Base-by-base conservation (phyloP, 2,888 invertebrate species). In the Ceraclea dissimilis region DNA sequence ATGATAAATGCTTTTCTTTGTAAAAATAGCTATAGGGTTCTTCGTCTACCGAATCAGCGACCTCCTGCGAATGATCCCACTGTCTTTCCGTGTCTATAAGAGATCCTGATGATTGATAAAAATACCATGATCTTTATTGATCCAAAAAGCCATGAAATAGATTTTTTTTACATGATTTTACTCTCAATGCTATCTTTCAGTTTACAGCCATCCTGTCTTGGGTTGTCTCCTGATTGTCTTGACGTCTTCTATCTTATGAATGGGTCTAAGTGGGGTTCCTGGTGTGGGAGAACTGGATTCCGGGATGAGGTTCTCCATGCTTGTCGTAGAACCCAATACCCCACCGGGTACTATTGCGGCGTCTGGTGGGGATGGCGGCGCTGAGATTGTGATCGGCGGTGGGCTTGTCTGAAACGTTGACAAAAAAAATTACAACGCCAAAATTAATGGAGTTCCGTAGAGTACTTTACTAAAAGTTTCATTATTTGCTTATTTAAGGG, bases 191-290 rank as follows among this genome's bases (percentile, higher is more conserved):
- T n/a, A n/a, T n/a, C n/a, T n/a, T n/a, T n/a, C n/a, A n/a, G n/a
- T 49, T 4, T 49, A 54, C 20, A 84, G 71, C 83, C 84, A 84
- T 13, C 83, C 83, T 54, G 77, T 79, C 67, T 79, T 82, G 1
- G 78, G 80, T 61, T 80, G 80, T 56, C 79, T 67, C 64, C 76
- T 81, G 60, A 78, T 75, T 1, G 78, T 78, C 57, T 74, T 79
- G 44, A 80, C 73, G 8, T 80, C 81, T 1, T 78, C 78, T 5
- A 81, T 68, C 62, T 76, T 76, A 64, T 75, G 71, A 1, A 63
- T 66, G 0, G 75, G 68, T 33, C 73, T 68, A 0, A 76, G 67
- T 0, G 75, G 72, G 43, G 70, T 70, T 0, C 76, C 76, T 0
- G 77, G 73, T 0, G 74, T 60, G 0, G 71, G 69, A n/a, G 59